A percentile compares a stretch with the other conserved stretches of the same genome.
These are phyloP conservation scores for Spatulosminthurus flaviceps DNA, from an alignment of 2,888 invertebrate species.

Conservation along the genomic window DNA sequence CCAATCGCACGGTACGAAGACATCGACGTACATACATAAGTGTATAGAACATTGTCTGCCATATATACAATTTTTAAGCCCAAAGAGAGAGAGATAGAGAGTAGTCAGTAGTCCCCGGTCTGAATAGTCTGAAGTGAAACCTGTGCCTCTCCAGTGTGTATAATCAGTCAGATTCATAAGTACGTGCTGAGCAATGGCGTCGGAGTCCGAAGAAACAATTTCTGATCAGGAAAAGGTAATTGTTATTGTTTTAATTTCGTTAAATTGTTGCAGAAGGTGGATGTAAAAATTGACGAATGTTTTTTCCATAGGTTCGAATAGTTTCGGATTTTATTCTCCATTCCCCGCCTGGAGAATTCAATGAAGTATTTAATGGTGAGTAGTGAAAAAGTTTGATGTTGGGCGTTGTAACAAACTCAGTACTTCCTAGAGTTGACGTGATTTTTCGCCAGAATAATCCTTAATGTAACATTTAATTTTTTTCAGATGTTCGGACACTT, in stretches of 20 bases:
- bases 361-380: slow-evolving; percentile 93
- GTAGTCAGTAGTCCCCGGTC: too few species aligned
- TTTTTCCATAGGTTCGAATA: slow-evolving; percentile 79
- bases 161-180: background rate
- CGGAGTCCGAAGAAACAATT: slow-evolving; percentile 64
- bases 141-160: too few species aligned
- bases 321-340: slow-evolving; percentile 98
- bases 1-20: too few species aligned
- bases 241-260: slow-evolving; percentile 30
- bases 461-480: slow-evolving; percentile 54
- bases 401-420: background rate
- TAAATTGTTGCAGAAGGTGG: background rate
- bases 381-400: slow-evolving; percentile 9
- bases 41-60: too few species aligned
- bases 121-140: too few species aligned
- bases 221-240: slow-evolving; percentile 65
- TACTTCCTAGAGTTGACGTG: background rate
- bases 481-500: slow-evolving; percentile 83
- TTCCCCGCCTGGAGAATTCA: slow-evolving; percentile 99
- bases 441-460: background rate
- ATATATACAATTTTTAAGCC: too few species aligned
- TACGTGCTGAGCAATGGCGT: slow-evolving; percentile 9
- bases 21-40: too few species aligned
- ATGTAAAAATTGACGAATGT: background rate
- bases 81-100: too few species aligned